phyloP scores from a whole-genome alignment of 2,888 invertebrate genomes.

The Troilus luridus region DNA sequence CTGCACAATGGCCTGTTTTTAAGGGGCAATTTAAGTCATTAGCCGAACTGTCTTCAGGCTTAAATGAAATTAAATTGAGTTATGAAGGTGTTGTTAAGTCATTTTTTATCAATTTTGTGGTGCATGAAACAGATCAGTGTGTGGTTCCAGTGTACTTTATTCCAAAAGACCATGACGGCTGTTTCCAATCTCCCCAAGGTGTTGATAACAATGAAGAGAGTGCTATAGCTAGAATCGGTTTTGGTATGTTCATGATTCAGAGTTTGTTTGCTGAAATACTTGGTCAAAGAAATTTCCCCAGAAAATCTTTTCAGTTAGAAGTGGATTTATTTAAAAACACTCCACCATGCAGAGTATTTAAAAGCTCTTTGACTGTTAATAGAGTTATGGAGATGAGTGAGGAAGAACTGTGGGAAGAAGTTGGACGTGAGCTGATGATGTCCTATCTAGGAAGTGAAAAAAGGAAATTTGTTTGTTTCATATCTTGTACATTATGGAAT shows the following conservation, averaged over 20 bases:
- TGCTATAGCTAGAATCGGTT: slow-evolving; percentile 82
- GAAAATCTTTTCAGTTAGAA: slow-evolving; percentile 87
- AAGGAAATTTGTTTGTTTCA: slow-evolving; percentile 90
- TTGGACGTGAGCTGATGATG: slow-evolving; percentile 88
- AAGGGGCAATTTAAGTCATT: slow-evolving; percentile 81
- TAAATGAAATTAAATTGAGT: slow-evolving; percentile 76
- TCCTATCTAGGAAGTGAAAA: slow-evolving; percentile 75
- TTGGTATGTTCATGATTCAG: slow-evolving; percentile 87
- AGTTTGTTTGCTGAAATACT: slow-evolving; percentile 90
- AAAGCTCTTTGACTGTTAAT: slow-evolving; percentile 79
- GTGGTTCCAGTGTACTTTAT: slow-evolving; percentile 80
- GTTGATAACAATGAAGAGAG: slow-evolving; percentile 78
- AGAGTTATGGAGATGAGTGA: slow-evolving; percentile 82
- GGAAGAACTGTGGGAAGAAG: slow-evolving; percentile 85
- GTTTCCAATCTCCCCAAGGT: slow-evolving; percentile 79
- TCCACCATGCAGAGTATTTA: slow-evolving; percentile 81
- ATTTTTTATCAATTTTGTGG: slow-evolving; percentile 61
- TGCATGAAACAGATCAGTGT: slow-evolving; percentile 67
- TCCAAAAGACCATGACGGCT: slow-evolving; percentile 84
- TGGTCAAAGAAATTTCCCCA: slow-evolving; percentile 81
- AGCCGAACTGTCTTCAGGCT: slow-evolving; percentile 76
- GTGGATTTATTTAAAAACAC: slow-evolving; percentile 67
- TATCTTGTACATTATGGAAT: slow-evolving; percentile 87
- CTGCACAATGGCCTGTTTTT: slow-evolving; percentile 74
- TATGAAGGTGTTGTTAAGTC: slow-evolving; percentile 69